A percentile compares a stretch with the other conserved stretches of the same genome.
phyloP scores from a whole-genome alignment of 2,797 vertebrate genomes.

The Anabas testudineus region DNA sequence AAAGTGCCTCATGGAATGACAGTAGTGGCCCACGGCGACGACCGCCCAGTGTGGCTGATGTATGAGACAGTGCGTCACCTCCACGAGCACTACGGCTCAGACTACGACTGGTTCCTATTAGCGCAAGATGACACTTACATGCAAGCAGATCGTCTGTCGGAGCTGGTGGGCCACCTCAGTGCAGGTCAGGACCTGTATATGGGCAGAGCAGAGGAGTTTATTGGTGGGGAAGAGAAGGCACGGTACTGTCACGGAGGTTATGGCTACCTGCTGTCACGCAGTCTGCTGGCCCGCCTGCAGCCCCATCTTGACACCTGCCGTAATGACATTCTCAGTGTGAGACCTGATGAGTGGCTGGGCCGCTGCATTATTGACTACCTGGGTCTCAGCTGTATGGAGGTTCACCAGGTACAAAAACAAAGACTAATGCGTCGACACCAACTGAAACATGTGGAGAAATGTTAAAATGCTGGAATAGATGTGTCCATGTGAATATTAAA shows the following conservation, averaged over 20 bases:
- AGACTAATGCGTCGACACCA: neutral
- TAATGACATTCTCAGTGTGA: conserved; percentile 95
- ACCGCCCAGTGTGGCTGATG: conserved; percentile 97
- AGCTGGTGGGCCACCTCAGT: conserved; percentile 92
- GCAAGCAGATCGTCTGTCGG: conserved; percentile 90
- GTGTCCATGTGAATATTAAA: too few species aligned
- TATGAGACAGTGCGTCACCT: conserved; percentile 95
- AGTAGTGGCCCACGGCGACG: conserved; percentile 92
- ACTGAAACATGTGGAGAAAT: neutral
- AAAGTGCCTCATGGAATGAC: conserved; percentile 94
- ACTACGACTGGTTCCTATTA: conserved; percentile 97
- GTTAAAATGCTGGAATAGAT: neutral
- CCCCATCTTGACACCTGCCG: conserved; percentile 94
- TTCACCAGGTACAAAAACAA: conserved; percentile 87
- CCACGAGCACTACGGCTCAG: conserved; percentile 89
- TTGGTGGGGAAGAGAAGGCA: conserved; percentile 92
- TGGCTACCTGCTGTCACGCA: conserved; percentile 94
- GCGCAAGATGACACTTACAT: conserved; percentile 96
- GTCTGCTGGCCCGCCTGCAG: conserved; percentile 90
- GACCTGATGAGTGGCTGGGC: conserved; percentile 97
- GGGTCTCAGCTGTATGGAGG: conserved; percentile 91
- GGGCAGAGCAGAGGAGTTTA: conserved; percentile 95
- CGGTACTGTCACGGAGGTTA: conserved; percentile 96
- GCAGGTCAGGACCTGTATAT: conserved; percentile 94
- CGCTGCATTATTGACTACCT: conserved; percentile 97